Base-by-base conservation (phyloP, 1,140 invertebrate species). In the Myzus persicae region DNA sequence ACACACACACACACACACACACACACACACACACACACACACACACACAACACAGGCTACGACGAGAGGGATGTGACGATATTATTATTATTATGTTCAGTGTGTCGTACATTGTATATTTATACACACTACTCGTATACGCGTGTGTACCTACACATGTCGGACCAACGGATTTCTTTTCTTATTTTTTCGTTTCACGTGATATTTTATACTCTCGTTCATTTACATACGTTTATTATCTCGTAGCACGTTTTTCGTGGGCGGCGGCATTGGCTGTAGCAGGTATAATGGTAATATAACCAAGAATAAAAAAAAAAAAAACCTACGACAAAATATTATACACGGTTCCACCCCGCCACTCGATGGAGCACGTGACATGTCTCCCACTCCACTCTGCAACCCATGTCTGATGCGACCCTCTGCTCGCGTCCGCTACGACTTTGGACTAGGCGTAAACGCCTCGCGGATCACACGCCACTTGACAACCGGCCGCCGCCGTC, bases 391-490 rank as follows among this genome's bases (percentile, higher is more conserved):
- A 67, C 31, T 67, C 9, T 67, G 31, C 31, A 26, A 31, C 11
- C 31, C 11, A n/a, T 14, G 59, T 14, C 59, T 67, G 59, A 67
- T 67, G n/a, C 76, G 36, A 81, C 36, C 76, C 36, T 81, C 18
- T 20, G 76, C 18, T 81, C n/a, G n/a, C 18, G 76, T 18, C 31
- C 31, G 31, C 31, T 9, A 67, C 59, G 59, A 67, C 59, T 67
- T 67, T n/a, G 31, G 31, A 67, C 59, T 67, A 67, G 59, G 31
- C 31, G 20, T 36, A 81, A 36, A 81, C 76, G 76, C n/a, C 38
- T 81, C 36, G 76, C 76, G 36, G 76, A 81, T 81, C 76, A 81
- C 76, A 81, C 36, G 36, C 76, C 76, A 81, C 36, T 81, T 81
- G 76, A 81, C 76, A 67, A 67, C 59, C 31, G 59, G 59, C 59